These are phyloP conservation scores for Perizoma flavofasciatum DNA, from an alignment of 2,888 invertebrate genomes.

Conservation along the genomic window DNA sequence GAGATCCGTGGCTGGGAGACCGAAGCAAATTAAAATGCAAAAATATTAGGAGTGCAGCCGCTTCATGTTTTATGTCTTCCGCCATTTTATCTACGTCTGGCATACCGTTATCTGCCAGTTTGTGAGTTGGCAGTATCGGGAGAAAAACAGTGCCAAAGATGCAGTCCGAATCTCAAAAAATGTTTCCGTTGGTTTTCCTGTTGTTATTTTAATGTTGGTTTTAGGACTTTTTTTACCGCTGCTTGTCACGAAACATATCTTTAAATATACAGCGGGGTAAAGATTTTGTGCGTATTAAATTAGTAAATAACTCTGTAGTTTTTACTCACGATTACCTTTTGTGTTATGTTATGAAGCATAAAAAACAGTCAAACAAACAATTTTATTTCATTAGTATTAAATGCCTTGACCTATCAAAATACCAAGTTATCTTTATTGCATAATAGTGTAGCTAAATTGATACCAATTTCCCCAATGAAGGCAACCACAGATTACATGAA, in stretches of 20 bases:
- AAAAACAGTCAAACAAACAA: not conserved
- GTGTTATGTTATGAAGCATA: too few relatives aligned
- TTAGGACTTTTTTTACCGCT: not conserved
- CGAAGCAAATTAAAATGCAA: slow-evolving; percentile 56
- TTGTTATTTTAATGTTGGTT: slow-evolving; percentile 13
- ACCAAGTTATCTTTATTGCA: slow-evolving; percentile 16
- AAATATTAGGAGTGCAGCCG: slow-evolving; percentile 52
- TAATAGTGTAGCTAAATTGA: slow-evolving; percentile 28
- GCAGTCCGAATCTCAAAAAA: slow-evolving; percentile 27
- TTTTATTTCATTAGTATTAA: slow-evolving; percentile 3
- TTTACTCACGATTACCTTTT: too few relatives aligned
- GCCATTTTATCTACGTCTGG: slow-evolving; percentile 55
- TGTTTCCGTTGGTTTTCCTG: slow-evolving; percentile 16
- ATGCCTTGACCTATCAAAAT: not conserved
- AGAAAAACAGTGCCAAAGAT: slow-evolving; percentile 45
- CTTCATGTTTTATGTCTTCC: slow-evolving; percentile 45
- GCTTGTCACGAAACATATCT: too few relatives aligned
- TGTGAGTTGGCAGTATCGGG: slow-evolving; percentile 46
- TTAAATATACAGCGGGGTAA: too few relatives aligned
- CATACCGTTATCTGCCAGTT: slow-evolving; percentile 51
- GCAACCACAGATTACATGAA: slow-evolving; percentile 10
- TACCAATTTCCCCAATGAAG: slow-evolving; percentile 41
- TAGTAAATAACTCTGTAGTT: too few relatives aligned
- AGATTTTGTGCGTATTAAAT: too few relatives aligned
- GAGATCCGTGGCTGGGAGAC: slow-evolving; percentile 37